Conservation (phyloP, 2,113 vertebrate species). For the Donacobius atricapilla region DNA sequence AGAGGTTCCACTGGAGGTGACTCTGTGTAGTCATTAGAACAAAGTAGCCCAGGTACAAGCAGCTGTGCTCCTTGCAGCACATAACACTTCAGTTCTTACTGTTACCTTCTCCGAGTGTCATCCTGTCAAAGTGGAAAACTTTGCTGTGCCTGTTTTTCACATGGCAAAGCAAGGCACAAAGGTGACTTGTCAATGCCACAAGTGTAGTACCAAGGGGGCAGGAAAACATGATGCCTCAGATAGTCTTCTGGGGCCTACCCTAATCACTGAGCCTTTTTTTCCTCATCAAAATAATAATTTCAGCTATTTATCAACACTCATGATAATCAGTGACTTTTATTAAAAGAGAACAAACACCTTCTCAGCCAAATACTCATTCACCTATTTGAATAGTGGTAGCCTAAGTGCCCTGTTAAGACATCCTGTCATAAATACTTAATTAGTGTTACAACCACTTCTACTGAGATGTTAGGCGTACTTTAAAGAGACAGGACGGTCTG, state of each 20-base stretch:
- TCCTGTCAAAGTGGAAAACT: not conserved
- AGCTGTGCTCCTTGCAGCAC: not conserved
- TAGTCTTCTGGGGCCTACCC: not conserved
- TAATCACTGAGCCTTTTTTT: not conserved
- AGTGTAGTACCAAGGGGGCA: not conserved
- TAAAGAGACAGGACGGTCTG: not conserved
- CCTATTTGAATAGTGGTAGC: not conserved
- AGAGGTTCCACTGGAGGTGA: not conserved
- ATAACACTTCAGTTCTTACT: not conserved
- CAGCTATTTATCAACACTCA: conserved; percentile 22
- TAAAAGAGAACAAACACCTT: conserved; percentile 32
- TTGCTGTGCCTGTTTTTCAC: not conserved
- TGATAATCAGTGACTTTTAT: not conserved
- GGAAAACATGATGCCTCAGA: not conserved
- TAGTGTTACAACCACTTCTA: not conserved
- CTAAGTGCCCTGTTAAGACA: not conserved
- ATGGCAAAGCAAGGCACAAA: not conserved
- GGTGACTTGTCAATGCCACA: not conserved
- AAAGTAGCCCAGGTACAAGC: not conserved
- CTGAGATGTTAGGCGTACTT: not conserved
- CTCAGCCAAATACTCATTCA: not conserved
- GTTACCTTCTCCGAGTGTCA: not conserved
- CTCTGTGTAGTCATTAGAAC: not conserved
- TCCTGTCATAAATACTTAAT: conserved; percentile 21
- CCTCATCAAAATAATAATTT: not conserved